Conservation (phyloP, 2,113 vertebrate genomes). For the Bungarus multicinctus region DNA sequence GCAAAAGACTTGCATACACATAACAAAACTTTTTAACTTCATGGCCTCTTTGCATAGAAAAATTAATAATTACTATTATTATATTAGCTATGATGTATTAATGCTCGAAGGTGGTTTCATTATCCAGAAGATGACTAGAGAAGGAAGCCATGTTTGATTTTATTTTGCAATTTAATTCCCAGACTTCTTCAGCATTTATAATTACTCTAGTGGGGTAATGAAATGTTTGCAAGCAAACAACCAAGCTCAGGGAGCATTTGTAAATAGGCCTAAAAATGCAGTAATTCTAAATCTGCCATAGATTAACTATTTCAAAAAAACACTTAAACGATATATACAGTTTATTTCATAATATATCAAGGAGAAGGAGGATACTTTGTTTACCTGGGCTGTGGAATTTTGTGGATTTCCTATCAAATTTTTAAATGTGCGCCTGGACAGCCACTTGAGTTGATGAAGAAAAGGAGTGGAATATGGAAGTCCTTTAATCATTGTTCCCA, state of each 20-base stretch:
- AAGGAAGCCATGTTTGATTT: neutral
- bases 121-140: neutral
- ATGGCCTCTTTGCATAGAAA: neutral
- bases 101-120: neutral
- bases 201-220: neutral
- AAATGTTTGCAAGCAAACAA: neutral
- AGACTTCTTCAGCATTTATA: neutral
- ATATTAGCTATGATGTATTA: neutral
- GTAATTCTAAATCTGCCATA: neutral
- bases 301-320: neutral
- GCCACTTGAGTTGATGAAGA: conserved; percentile 72
- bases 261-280: neutral
- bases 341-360: neutral
- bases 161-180: neutral
- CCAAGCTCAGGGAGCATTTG: neutral
- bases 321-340: neutral
- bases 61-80: neutral
- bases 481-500: conserved; percentile 31
- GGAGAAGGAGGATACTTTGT: neutral
- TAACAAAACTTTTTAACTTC: conserved; percentile 30
- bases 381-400: conserved; percentile 65
- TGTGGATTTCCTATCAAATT: conserved; percentile 72
- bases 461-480: conserved; percentile 72
- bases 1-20: conserved; percentile 36
- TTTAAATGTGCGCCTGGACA: conserved; percentile 70